phyloP scores from a whole-genome alignment of 2,797 vertebrate genomes.

The Lacerta viridis region DNA sequence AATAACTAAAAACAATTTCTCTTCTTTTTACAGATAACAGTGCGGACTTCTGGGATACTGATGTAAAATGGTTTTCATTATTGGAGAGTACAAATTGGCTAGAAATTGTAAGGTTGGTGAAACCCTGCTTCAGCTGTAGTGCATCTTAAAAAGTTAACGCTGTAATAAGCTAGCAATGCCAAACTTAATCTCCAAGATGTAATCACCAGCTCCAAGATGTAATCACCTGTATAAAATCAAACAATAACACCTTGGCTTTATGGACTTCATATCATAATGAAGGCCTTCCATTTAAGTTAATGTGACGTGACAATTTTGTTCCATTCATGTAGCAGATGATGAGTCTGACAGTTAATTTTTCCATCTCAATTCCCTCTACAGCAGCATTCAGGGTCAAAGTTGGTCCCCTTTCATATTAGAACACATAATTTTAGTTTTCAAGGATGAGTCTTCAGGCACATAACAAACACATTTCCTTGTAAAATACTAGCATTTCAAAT shows the following conservation, averaged over 20 bases:
- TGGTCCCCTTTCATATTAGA: too few relatives aligned
- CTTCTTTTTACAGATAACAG: constrained; percentile 82
- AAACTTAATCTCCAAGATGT: not conserved
- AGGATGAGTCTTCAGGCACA: too few relatives aligned
- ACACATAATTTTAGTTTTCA: too few relatives aligned
- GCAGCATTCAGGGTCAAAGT: too few relatives aligned
- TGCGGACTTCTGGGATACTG: constrained; percentile 90
- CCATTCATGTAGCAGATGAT: too few relatives aligned
- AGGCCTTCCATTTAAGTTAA: not conserved
- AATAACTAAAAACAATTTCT: not conserved
- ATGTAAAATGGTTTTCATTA: constrained; percentile 91
- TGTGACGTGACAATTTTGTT: too few relatives aligned
- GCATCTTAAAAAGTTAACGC: not conserved
- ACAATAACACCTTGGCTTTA: not conserved
- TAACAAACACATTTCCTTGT: too few relatives aligned
- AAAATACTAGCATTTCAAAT: too few relatives aligned
- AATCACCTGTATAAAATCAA: not conserved
- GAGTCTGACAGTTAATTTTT: too few relatives aligned
- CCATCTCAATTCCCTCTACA: too few relatives aligned
- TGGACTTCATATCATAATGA: not conserved
- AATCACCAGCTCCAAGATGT: not conserved
- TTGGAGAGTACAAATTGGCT: constrained; percentile 90
- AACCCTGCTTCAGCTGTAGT: not conserved
- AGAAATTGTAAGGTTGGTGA: constrained; percentile 88
- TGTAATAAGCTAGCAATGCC: not conserved